Evolutionary conservation across 1,140 invertebrate genomes (phyloP).

Genomic region (Macrobrachium rosenbergii): DNA sequence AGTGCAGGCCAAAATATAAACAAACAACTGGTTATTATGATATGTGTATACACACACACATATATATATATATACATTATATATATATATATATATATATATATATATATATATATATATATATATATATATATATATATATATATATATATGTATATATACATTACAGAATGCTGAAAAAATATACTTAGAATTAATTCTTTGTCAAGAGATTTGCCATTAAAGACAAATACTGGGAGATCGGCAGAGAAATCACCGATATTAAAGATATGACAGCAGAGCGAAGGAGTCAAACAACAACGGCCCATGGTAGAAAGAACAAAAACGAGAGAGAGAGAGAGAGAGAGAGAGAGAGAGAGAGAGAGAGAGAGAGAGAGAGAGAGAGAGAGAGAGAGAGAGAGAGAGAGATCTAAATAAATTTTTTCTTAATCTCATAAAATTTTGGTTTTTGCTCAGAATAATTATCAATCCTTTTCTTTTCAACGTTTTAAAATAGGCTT

Average conservation of each 20-base stretch:
- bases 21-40: too few species aligned
- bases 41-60: too few species aligned
- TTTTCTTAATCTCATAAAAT: too few species aligned
- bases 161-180: too few species aligned
- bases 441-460: too few species aligned
- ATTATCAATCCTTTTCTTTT: too few species aligned
- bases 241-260: not conserved
- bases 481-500: too few species aligned
- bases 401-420: too few species aligned
- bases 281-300: conserved; percentile 2
- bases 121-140: conserved; percentile 39
- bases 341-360: conserved; percentile 10
- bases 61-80: too few species aligned
- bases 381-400: not conserved
- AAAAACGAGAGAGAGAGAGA: conserved; percentile 16
- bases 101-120: conserved; percentile 33
- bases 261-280: not conserved
- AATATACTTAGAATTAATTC: not conserved
- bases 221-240: too few species aligned
- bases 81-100: conserved; percentile 38
- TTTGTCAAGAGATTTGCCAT: too few species aligned
- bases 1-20: too few species aligned
- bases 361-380: not conserved
- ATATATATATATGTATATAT: conserved; percentile 27
- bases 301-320: not conserved